Percentiles rank a stretch among this genome's conserved stretches.
Conservation (phyloP, 2,113 vertebrate genomes). For the Takifugu flavidus region DNA sequence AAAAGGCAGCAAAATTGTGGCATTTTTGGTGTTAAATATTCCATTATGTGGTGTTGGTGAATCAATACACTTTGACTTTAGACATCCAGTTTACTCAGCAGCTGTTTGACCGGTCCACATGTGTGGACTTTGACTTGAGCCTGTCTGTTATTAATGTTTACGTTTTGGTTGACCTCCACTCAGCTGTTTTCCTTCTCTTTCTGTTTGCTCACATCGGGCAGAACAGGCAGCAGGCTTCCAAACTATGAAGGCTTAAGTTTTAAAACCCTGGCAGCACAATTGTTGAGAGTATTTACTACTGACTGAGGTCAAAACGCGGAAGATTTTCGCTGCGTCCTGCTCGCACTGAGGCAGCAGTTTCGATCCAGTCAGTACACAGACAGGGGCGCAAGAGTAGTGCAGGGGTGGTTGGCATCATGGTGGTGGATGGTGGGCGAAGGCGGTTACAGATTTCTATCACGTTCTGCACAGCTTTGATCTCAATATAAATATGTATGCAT, state of each 20-base stretch:
- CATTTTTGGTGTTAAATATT: conserved; percentile 14
- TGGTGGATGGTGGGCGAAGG: conserved; percentile 7
- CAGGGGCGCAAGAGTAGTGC: conserved; percentile 18
- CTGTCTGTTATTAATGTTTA: conserved; percentile 71
- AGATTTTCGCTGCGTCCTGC: background rate
- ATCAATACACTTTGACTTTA: conserved; percentile 26
- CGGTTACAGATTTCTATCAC: conserved; percentile 44
- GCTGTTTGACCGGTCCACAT: conserved; percentile 26
- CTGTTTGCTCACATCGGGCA: conserved; percentile 49
- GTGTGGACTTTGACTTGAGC: conserved; percentile 68
- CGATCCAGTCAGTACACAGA: conserved; percentile 18
- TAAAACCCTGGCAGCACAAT: too few species aligned
- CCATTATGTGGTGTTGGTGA: conserved; percentile 27
- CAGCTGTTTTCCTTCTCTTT: conserved; percentile 26
- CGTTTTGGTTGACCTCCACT: conserved; percentile 71
- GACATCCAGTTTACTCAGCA: conserved; percentile 46
- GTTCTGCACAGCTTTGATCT: conserved; percentile 2
- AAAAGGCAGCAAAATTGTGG: background rate
- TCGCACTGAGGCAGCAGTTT: background rate
- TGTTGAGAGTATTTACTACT: background rate
- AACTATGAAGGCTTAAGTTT: background rate
- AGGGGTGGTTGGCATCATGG: background rate
- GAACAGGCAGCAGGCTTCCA: conserved; percentile 36
- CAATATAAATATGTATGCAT: too few species aligned
- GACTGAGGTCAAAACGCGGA: background rate